phyloP scores from a whole-genome alignment of 1,140 invertebrate genomes.

The Drosophila yakuba region DNA sequence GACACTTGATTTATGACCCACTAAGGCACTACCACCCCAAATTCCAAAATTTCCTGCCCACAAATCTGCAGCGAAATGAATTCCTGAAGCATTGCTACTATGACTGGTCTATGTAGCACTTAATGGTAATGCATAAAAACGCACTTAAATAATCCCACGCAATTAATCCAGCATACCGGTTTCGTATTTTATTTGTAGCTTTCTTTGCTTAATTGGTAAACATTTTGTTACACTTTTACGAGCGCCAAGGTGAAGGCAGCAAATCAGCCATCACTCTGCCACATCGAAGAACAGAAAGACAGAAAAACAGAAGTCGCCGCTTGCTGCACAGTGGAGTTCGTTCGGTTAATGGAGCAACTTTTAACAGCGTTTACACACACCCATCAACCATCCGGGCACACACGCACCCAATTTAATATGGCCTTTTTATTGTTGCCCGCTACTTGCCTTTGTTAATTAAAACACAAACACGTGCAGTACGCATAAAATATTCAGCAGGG shows the following conservation, averaged over 20 bases:
- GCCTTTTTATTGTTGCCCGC: slow-evolving; percentile 72
- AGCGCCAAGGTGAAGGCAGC: slow-evolving; percentile 69
- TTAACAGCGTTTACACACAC: slow-evolving; percentile 51
- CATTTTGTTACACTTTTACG: slow-evolving; percentile 82
- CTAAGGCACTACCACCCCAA: slow-evolving; percentile 1
- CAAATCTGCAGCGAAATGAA: slow-evolving; percentile 66
- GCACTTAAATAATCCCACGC: slow-evolving; percentile 78
- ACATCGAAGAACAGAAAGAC: slow-evolving; percentile 13
- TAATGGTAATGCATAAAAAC: slow-evolving; percentile 83
- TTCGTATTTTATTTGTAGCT: slow-evolving; percentile 19
- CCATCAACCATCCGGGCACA: slow-evolving; percentile 24
- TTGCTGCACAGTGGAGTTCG: slow-evolving; percentile 29
- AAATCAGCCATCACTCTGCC: slow-evolving; percentile 34
- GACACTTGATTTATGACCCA: slow-evolving; percentile 65
- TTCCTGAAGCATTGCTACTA: slow-evolving; percentile 28
- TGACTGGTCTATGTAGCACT: slow-evolving; percentile 53
- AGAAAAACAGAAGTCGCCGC: slow-evolving; percentile 39
- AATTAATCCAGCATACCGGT: slow-evolving; percentile 71
- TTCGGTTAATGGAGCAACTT: slow-evolving; percentile 60
- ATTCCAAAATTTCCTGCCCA: slow-evolving; percentile 8
- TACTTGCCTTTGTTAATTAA: slow-evolving; percentile 76
- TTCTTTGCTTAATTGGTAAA: slow-evolving; percentile 82
- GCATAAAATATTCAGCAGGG: slow-evolving; percentile 74
- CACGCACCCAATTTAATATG: slow-evolving; percentile 64
- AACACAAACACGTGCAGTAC: slow-evolving; percentile 79